phyloP scores from a whole-genome alignment of 2,797 vertebrate species.

The Champsocephalus gunnari region DNA sequence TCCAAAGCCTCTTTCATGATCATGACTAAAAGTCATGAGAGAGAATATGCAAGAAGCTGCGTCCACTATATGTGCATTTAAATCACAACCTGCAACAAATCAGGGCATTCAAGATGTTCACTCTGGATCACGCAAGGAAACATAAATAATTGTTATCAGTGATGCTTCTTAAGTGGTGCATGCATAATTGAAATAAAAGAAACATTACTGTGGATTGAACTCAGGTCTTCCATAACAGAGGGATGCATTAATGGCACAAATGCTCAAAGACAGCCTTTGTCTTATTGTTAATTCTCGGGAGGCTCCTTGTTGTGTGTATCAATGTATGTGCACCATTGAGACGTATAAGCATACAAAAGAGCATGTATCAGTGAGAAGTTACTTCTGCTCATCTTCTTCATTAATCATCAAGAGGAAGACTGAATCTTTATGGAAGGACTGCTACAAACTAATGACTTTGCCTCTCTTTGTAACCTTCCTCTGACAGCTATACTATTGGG shows the following conservation, averaged over 20 bases:
- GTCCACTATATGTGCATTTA: constrained; percentile 29
- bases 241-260: constrained; percentile 44
- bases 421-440: constrained; percentile 62
- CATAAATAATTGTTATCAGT: constrained; percentile 59
- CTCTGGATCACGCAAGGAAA: constrained; percentile 38
- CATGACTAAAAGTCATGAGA: background rate
- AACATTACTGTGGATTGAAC: constrained; percentile 42
- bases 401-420: constrained; percentile 63
- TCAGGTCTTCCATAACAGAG: constrained; percentile 15
- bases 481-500: constrained; percentile 81
- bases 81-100: constrained; percentile 43
- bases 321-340: constrained; percentile 25
- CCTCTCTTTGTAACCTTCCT: constrained; percentile 79
- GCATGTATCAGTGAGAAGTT: constrained; percentile 52
- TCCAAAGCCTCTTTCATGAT: constrained; percentile 7
- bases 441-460: constrained; percentile 76
- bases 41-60: constrained; percentile 6
- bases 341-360: constrained; percentile 35
- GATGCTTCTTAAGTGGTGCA: constrained; percentile 40
- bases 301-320: constrained; percentile 36
- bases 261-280: constrained; percentile 30
- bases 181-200: constrained; percentile 55
- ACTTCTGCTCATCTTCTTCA: constrained; percentile 58
- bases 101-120: constrained; percentile 34
- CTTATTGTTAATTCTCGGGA: constrained; percentile 43